Percentiles rank a stretch among this genome's conserved stretches.
Evolutionary conservation across 2,797 vertebrate species (phyloP).

Genomic region (Acanthurus tractus): DNA sequence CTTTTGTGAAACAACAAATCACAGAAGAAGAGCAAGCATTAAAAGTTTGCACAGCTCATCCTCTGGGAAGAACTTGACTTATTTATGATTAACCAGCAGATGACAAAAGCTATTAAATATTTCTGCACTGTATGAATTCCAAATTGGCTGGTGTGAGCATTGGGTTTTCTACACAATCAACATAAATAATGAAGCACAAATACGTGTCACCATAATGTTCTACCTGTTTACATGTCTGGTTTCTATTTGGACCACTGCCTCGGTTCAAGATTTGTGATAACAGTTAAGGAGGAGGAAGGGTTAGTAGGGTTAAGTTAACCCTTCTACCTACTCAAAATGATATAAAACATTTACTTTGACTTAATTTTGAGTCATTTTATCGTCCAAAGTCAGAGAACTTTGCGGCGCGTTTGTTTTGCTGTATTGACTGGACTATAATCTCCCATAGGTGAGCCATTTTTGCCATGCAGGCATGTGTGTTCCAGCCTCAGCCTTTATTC

Average conservation of each 20-base stretch:
- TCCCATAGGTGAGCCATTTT: not conserved
- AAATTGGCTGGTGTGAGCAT: not conserved
- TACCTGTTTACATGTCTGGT: no score
- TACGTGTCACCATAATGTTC: not conserved
- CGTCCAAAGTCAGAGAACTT: not conserved
- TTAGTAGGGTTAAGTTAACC: not conserved
- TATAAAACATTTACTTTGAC: not conserved
- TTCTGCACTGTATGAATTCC: not conserved
- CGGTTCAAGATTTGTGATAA: not conserved
- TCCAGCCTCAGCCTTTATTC: constrained; percentile 4
- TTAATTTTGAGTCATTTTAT: not conserved
- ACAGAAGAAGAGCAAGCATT: not conserved
- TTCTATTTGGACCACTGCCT: no score
- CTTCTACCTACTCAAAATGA: not conserved
- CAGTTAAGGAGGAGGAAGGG: no score
- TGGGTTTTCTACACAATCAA: not conserved
- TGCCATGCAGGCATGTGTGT: not conserved
- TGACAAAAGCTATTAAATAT: not conserved
- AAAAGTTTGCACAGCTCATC: not conserved
- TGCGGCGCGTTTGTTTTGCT: not conserved
- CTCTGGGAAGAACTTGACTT: no score
- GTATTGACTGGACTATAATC: no score
- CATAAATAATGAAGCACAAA: not conserved
- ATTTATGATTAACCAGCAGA: not conserved
- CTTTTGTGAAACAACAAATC: not conserved